phyloP scores from a whole-genome alignment of 2,113 vertebrate genomes.

The Vicugna pacos region DNA sequence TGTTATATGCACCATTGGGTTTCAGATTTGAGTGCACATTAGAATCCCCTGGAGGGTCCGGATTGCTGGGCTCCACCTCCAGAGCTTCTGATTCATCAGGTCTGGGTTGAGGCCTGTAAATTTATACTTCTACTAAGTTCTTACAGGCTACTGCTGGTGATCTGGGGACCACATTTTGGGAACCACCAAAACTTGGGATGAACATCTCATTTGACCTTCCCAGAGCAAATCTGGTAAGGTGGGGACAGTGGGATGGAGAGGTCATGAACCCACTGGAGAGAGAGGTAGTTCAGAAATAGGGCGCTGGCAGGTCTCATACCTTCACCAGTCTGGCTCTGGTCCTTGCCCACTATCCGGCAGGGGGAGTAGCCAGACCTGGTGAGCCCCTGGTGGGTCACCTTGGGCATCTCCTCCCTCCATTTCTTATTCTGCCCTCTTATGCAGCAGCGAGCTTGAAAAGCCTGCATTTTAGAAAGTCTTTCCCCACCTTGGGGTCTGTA shows the following conservation, averaged over 20 bases:
- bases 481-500: not conserved
- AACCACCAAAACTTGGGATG: not conserved
- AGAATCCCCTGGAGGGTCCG: not conserved
- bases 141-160: not conserved
- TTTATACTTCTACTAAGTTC: slow-evolving; percentile 12
- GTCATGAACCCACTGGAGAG: not conserved
- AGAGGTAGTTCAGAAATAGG: slow-evolving; percentile 14
- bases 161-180: not conserved
- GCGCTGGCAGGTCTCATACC: not conserved
- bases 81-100: slow-evolving; percentile 19
- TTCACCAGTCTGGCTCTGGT: not conserved
- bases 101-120: slow-evolving; percentile 12
- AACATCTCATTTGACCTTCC: not conserved
- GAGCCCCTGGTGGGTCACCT: not conserved
- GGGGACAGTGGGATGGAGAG: not conserved
- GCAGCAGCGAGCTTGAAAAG: not conserved
- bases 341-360: not conserved
- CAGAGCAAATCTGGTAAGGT: not conserved
- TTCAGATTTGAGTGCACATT: not conserved
- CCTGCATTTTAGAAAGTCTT: not conserved
- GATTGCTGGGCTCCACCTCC: not conserved
- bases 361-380: not conserved
- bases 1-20: not conserved
- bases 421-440: not conserved
- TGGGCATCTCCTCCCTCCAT: not conserved